Base-by-base conservation (phyloP, 1,140 invertebrate genomes). In the Archivesica marissinica region DNA sequence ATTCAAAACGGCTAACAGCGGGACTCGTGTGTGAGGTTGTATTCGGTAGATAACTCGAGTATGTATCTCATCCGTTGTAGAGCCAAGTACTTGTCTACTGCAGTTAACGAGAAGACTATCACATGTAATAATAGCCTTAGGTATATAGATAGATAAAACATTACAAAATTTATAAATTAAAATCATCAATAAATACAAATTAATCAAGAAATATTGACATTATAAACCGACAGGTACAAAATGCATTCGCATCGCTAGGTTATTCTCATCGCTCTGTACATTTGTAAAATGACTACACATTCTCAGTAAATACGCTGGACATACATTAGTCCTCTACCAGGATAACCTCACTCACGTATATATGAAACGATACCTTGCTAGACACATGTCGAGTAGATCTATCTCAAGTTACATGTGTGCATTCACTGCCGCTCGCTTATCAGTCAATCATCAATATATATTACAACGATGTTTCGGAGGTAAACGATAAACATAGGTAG, bases 41-140 rank as follows among this genome's bases (percentile, higher is more conserved):
- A 28, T 64, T 83, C 50, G n/a, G 64, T 61, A 25, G 68, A 30
- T 41, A 50, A 83, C 23, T 28, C 59, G 59, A 77, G 44, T 77
- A 54, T 41, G 81, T 85, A 85, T 78, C 74, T 20, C n/a, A 52
- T 20, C 61, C 82, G 82, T 85, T 56, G 82, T 85, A 85, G 74
- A 70, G 47, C 44, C 82, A 85, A 85, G 82, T 85, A 85, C 82
- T 85, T 85, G 82, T 77, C 82, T 85, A 85, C 82, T 76, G 38
- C 33, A 68, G 33, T 35, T 81, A 81, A 64, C 70, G 28, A 75
- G 50, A n/a, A 78, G 82, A 85, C 82, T 85, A 66, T 66, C 56
- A 50, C 68, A 61, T 56, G 47, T 56, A 33, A 68, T n/a, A 28
- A 44, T 23, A 52, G 59, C 50, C 39, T 77, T 54, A 30, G 68